These are phyloP conservation scores for Lutjanus erythropterus DNA, from an alignment of 2,113 vertebrate species.

Conservation along the genomic window DNA sequence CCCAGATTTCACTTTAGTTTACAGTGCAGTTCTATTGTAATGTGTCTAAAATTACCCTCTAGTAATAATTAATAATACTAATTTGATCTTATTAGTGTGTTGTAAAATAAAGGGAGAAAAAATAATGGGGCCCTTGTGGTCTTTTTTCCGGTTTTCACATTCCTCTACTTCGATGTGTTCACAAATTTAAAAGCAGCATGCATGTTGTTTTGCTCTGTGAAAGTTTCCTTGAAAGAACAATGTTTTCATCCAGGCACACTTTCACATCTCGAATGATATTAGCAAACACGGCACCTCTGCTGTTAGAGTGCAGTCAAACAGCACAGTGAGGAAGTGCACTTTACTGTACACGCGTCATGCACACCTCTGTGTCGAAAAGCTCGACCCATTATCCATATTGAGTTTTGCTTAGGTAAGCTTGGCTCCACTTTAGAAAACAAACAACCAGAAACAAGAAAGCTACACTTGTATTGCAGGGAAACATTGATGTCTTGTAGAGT, in stretches of 20 bases:
- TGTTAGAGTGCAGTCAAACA: constrained; percentile 20
- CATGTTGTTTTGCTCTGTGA: background rate
- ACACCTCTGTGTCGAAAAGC: constrained; percentile 32
- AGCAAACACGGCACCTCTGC: constrained; percentile 1
- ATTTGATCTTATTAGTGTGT: too few species aligned
- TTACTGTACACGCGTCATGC: constrained; percentile 17
- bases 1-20: too few species aligned
- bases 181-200: background rate
- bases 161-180: background rate
- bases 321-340: constrained; percentile 8
- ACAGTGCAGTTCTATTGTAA: too few species aligned
- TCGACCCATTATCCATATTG: constrained; percentile 53
- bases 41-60: too few species aligned
- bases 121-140: background rate
- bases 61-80: too few species aligned
- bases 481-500: constrained; percentile 65
- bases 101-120: background rate
- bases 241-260: background rate
- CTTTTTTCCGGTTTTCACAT: background rate
- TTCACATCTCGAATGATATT: background rate
- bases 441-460: constrained; percentile 70
- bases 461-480: constrained; percentile 65
- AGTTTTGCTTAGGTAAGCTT: constrained; percentile 74
- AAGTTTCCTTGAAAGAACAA: background rate
- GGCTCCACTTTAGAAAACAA: constrained; percentile 71